Percentiles rank a stretch among this genome's conserved stretches.
These are phyloP conservation scores for Stichopus chloronotus DNA, from an alignment of 35 echinoderm and acorn worm species.

Conservation along the genomic window DNA sequence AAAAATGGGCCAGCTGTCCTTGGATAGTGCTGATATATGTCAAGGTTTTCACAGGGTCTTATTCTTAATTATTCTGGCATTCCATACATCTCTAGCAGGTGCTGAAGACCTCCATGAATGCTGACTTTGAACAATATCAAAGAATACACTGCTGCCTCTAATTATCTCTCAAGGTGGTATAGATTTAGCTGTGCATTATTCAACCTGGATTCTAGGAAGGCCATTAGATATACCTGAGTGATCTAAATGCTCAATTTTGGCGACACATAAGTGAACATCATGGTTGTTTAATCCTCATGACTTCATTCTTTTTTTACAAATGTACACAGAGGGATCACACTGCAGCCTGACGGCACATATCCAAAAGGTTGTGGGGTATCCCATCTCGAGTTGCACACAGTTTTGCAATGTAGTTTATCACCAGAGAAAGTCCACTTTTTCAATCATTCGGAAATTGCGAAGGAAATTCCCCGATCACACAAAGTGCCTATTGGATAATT, in stretches of 20 bases:
- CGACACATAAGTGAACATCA: background rate
- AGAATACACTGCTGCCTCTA: background rate
- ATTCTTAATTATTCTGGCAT: background rate
- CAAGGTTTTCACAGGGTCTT: background rate
- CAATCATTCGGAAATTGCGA: no score
- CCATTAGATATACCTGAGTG: slow-evolving; percentile 34
- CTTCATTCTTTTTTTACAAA: no score
- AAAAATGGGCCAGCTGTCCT: no score
- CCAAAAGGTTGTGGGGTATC: no score
- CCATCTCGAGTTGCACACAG: no score
- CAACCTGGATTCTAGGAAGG: slow-evolving; percentile 15
- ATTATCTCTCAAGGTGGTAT: slow-evolving; percentile 26
- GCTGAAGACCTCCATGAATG: background rate
- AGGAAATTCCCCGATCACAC: no score
- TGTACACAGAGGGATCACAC: no score
- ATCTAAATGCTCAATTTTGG: background rate
- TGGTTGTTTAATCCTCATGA: no score
- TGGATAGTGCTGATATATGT: background rate
- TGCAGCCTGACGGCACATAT: no score
- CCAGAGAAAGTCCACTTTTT: no score
- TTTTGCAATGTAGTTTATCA: no score
- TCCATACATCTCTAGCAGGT: background rate
- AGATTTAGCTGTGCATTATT: background rate
- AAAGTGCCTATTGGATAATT: no score
- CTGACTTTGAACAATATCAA: background rate